Base-by-base conservation (phyloP, 2,888 invertebrate genomes). In the Ophioninae sp. region DNA sequence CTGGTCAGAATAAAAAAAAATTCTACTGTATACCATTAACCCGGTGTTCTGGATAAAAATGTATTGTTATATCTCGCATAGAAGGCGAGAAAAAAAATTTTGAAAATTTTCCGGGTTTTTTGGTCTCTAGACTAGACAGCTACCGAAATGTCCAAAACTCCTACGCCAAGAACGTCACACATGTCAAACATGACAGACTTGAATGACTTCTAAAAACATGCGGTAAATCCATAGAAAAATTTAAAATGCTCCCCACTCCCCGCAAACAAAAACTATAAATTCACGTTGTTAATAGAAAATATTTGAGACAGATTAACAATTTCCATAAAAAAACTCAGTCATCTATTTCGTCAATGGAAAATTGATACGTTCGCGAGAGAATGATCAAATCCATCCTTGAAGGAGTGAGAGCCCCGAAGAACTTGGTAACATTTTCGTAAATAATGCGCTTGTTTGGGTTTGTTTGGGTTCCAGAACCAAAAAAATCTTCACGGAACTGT, bases 381-480 rank as follows among this genome's bases (percentile, higher is more conserved):
- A 17, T 0, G 6, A 51, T 0, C 3, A 51, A 51, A 51, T 13
- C 5, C 51, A 17, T 13, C 17, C 51, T 17, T 51, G 51, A 17
- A 51, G 13, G 6, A 51, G 17, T 10, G 44, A 44, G 13, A 44
- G 44, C 17, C 5, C 51, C 17, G 51, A 37, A 23, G 75, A 6
- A 9, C 37, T 2, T 2, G 9, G n/a, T 51, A 51, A 23, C 74
- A 68, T 59, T 56, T 71, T 72, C 56, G 37, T 30, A 39, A 56
- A 64, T 65, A 10, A 65, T 82, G 69, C 79, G 76, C 65, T 64
- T 74, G 68, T 88, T n/a, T n/a, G n/a, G n/a, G n/a, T n/a, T n/a
- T n/a, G n/a, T n/a, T n/a, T n/a, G n/a, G n/a, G n/a, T n/a, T 87
- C 17, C 84, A 94, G 93, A 93, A 93, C 85, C 94, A 94, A 88